A percentile compares a stretch with the other conserved stretches of the same genome.
phyloP scores from a whole-genome alignment of 2,113 vertebrate genomes.

The Clupea harengus region DNA sequence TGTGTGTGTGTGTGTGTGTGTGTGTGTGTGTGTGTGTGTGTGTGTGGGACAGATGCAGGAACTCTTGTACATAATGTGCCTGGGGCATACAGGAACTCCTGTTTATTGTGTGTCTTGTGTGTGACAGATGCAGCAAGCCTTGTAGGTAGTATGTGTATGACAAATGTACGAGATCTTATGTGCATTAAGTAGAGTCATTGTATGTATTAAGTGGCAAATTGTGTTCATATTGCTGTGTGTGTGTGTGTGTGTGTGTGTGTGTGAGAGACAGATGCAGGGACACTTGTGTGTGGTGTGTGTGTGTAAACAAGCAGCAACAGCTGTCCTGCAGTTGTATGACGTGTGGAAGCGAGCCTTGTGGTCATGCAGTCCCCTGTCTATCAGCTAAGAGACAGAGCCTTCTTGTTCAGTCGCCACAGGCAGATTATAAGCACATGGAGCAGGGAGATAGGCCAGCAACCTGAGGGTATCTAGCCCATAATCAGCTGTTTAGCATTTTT shows the following conservation, averaged over 20 bases:
- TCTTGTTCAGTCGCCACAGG: background rate
- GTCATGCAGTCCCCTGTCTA: background rate
- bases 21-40: too few relatives aligned
- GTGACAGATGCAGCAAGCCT: background rate
- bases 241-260: too few relatives aligned
- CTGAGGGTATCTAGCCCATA: background rate
- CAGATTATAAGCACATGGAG: background rate
- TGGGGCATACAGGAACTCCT: background rate
- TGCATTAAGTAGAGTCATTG: too few relatives aligned
- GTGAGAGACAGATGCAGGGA: background rate
- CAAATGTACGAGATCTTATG: too few relatives aligned
- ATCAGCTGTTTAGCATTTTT: background rate
- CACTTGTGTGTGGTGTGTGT: background rate
- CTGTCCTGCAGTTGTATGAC: background rate
- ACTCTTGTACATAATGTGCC: background rate
- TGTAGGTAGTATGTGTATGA: background rate
- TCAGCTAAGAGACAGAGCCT: background rate
- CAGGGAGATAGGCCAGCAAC: background rate
- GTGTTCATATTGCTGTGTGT: too few relatives aligned
- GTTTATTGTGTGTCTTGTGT: background rate
- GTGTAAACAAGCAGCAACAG: background rate
- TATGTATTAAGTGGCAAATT: too few relatives aligned
- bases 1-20: too few relatives aligned
- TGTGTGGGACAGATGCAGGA: too few relatives aligned
- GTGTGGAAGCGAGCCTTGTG: background rate